Evolutionary conservation across 2,888 invertebrate species (phyloP).

Genomic region (Carterocephalus palaemon): DNA sequence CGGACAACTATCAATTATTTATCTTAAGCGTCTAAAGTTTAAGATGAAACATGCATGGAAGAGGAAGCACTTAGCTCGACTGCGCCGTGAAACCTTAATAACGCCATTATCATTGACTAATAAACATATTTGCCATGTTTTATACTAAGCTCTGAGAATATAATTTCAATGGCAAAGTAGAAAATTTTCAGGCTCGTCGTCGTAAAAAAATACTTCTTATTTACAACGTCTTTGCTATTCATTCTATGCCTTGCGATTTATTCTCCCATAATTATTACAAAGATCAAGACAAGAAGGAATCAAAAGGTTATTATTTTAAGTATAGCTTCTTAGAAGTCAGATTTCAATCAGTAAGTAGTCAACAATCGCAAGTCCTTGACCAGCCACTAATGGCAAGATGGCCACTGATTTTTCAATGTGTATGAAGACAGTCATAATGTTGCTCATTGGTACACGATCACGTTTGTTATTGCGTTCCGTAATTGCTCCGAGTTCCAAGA

Average conservation of each 20-base stretch:
- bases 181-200: background rate
- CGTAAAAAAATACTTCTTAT: constrained; percentile 4
- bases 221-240: background rate
- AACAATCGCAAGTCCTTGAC: constrained; percentile 9
- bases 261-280: constrained; percentile 2
- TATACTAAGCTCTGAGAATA: too few species aligned
- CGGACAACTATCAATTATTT: too few species aligned
- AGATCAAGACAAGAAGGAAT: background rate
- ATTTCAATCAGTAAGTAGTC: constrained; percentile 2
- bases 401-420: constrained; percentile 11
- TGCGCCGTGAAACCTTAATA: too few species aligned
- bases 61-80: too few species aligned
- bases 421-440: background rate
- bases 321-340: background rate
- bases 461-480: constrained; percentile 34
- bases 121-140: too few species aligned
- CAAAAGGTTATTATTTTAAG: background rate
- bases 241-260: background rate
- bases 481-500: constrained; percentile 57
- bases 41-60: too few species aligned
- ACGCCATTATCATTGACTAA: too few species aligned
- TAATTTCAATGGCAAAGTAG: constrained; percentile 7
- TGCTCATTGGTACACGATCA: too few species aligned
- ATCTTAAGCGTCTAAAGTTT: too few species aligned
- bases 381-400: constrained; percentile 5